Percentiles rank a stretch among this genome's conserved stretches.
phyloP scores from a whole-genome alignment of 1,140 invertebrate species.

The Drosophila melanogaster region DNA sequence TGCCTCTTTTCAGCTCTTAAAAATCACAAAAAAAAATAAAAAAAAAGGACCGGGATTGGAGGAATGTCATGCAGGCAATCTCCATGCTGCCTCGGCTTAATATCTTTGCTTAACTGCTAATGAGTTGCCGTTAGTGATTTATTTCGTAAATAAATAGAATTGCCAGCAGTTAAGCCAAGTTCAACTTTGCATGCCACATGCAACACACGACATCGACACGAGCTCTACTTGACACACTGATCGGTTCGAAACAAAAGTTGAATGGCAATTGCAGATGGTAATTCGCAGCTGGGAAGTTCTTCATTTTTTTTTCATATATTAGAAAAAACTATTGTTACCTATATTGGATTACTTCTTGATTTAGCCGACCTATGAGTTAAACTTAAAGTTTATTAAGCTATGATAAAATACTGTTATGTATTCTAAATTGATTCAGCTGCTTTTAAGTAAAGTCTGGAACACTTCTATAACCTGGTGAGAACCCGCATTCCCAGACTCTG shows the following conservation, averaged over 20 bases:
- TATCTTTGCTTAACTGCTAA: conserved; percentile 82
- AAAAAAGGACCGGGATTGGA: conserved; percentile 20
- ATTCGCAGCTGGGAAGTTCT: neutral
- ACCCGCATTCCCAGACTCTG: conserved; percentile 12
- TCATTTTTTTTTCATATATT: too few relatives aligned
- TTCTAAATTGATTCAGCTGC: too few relatives aligned
- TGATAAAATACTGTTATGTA: too few relatives aligned
- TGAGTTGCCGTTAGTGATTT: conserved; percentile 83
- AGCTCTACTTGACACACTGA: conserved; percentile 43
- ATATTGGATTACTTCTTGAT: too few relatives aligned
- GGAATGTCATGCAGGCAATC: conserved; percentile 75
- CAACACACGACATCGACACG: conserved; percentile 49
- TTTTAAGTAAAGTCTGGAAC: neutral
- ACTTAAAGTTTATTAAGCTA: too few relatives aligned
- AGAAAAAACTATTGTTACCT: too few relatives aligned
- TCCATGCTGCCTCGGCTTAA: conserved; percentile 55
- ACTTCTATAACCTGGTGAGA: neutral
- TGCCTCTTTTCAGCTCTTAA: conserved; percentile 1
- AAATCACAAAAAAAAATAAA: conserved; percentile 24
- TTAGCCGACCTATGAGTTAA: too few relatives aligned
- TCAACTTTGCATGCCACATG: conserved; percentile 73
- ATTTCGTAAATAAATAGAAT: conserved; percentile 83
- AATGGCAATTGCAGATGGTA: conserved; percentile 3
- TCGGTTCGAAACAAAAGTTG: conserved; percentile 14
- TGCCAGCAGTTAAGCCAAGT: conserved; percentile 63